Evolutionary conservation across 2,797 vertebrate species (phyloP), one percentile per base, ranked within the genome.

Genomic region (Mycteria americana): DNA sequence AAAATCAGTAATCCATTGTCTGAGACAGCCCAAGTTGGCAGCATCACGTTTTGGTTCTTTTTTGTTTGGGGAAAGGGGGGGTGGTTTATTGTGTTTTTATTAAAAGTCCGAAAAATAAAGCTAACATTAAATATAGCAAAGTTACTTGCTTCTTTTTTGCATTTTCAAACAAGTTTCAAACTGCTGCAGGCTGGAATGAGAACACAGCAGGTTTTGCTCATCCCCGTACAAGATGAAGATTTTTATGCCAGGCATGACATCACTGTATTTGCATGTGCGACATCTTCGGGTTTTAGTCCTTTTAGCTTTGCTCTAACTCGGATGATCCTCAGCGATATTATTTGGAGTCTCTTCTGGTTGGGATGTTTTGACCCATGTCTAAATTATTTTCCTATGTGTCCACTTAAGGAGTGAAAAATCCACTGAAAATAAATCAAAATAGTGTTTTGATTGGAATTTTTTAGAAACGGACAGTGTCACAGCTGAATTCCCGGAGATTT

Each of bases 181-280:
- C 83, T 89, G 65, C 92, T 94, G 39, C 80, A 69, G 62, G 18
- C 87, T 78, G 73, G 50, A 89, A 72, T 67, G 15, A 95, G 89
- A 93, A 53, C 79, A 76, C 85, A 89, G 85, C 92, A 87, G 75
- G 87, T 85, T 96, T 95, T 95, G 87, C 92, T 96, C 56, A 73
- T 91, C 72, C 70, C 90, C 2, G 0, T 70, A 64, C 81, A 93
- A 83, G 83, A 78, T 43, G 82, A 95, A 79, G 53, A 33, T 89
- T 86, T 89, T 83, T 79, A 76, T 91, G 91, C 92, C 96, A 96
- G 91, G 67, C 50, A 25, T 96, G 96, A 96, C 91, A 79, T 97
- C 93, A 91, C 54, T 54, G 50, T 76, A 45, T 89, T 86, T 96
- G 87, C 68, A 53, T 91, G 86, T 85, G 43, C 8, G 11, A 54